These are phyloP conservation scores for Monarcha castaneiventris DNA, from an alignment of 2,113 vertebrate genomes.

Conservation along the genomic window DNA sequence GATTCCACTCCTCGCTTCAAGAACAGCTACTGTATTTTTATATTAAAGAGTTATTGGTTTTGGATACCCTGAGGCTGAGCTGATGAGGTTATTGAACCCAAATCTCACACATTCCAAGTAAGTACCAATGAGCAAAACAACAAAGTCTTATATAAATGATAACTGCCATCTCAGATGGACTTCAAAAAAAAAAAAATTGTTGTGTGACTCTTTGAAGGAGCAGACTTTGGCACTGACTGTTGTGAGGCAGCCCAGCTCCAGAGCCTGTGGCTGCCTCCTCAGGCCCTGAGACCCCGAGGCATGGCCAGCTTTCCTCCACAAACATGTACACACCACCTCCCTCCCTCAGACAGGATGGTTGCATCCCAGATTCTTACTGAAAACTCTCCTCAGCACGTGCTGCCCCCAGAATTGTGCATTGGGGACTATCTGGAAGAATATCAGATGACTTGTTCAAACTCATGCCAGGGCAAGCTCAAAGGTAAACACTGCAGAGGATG, in stretches of 20 bases:
- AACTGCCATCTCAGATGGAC: not conserved
- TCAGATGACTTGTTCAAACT: not conserved
- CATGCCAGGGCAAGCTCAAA: not conserved
- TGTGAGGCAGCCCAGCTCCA: not conserved
- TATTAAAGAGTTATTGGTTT: constrained; percentile 14
- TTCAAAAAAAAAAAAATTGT: not conserved
- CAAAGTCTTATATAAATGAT: not conserved
- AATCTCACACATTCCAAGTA: not conserved
- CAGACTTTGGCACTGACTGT: rapidly evolving
- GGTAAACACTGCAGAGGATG: not conserved
- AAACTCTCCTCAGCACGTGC: not conserved
- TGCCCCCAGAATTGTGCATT: not conserved
- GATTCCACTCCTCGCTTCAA: not conserved
- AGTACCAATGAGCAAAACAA: not conserved
- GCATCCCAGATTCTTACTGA: not conserved
- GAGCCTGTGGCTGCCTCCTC: not conserved
- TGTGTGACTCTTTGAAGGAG: not conserved
- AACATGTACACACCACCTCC: not conserved
- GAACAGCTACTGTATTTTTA: constrained; percentile 5
- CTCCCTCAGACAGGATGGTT: not conserved
- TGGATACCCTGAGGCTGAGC: not conserved
- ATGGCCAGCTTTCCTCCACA: not conserved
- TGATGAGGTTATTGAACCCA: constrained; percentile 3
- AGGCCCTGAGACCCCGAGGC: rapidly evolving
- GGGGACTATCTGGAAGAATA: not conserved